Conservation (phyloP, 2,888 invertebrate genomes). For the Norana najaformis region DNA sequence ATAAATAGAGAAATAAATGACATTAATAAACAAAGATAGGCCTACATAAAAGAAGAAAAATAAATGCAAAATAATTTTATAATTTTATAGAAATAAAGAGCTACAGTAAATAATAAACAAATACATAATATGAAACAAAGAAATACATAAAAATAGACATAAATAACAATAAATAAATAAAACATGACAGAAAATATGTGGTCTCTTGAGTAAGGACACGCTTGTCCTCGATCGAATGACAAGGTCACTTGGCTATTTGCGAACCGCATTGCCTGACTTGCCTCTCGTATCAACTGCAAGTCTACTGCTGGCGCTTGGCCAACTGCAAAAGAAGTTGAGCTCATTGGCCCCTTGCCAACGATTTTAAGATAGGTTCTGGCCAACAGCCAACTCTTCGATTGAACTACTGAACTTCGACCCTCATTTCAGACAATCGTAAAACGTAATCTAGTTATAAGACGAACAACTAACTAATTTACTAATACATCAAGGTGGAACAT, state of each 20-base stretch:
- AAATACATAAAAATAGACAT: no score
- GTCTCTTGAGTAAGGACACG: neutral
- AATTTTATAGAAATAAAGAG: no score
- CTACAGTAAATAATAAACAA: no score
- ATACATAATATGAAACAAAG: no score
- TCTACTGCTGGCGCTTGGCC: neutral
- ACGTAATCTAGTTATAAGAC: neutral
- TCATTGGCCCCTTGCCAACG: neutral
- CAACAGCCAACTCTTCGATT: neutral
- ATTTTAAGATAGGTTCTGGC: neutral
- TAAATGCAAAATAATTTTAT: no score
- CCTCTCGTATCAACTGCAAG: neutral
- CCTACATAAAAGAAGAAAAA: no score
- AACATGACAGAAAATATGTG: neutral
- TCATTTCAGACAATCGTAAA: neutral
- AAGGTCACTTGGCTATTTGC: neutral
- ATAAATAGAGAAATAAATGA: no score
- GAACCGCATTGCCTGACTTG: no score
- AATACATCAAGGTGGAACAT: no score
- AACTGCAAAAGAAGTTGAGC: neutral
- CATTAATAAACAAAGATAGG: no score
- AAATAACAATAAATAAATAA: no score
- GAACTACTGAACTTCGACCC: neutral
- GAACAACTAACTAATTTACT: neutral
- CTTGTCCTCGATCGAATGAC: neutral